These are phyloP conservation scores for Monopis laevigella DNA, from an alignment of 2,888 invertebrate species.

Conservation along the genomic window DNA sequence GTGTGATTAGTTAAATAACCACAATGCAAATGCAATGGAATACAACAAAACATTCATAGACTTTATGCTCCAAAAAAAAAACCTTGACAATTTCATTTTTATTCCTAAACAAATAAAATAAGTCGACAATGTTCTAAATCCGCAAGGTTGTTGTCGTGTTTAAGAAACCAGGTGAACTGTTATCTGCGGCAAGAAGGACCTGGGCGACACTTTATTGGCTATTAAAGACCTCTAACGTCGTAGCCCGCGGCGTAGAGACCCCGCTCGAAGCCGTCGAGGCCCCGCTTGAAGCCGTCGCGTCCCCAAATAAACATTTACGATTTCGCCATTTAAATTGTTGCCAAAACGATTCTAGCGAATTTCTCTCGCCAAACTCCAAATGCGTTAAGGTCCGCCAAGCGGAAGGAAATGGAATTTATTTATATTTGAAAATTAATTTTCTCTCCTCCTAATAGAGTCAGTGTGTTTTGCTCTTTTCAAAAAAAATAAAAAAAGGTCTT, in stretches of 20 bases:
- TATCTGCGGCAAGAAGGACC: slow-evolving; percentile 35
- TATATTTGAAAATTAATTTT: slow-evolving; percentile 59
- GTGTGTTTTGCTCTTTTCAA: slow-evolving; percentile 31
- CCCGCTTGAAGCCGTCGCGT: slow-evolving; percentile 29
- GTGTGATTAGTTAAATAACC: no score
- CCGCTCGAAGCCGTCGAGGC: no score
- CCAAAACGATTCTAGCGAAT: slow-evolving; percentile 50
- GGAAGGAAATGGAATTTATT: slow-evolving; percentile 60
- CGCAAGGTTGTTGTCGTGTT: neutral
- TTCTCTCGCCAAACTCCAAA: slow-evolving; percentile 45
- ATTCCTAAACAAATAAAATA: no score
- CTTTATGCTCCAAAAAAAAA: no score
- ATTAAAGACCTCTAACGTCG: slow-evolving; percentile 59
- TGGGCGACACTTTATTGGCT: slow-evolving; percentile 59
- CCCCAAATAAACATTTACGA: slow-evolving; percentile 62
- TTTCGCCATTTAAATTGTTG: slow-evolving; percentile 56
- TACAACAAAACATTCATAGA: no score
- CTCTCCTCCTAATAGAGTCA: slow-evolving; percentile 40
- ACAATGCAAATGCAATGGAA: no score
- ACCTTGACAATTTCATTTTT: no score
- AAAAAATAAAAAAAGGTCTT: no score
- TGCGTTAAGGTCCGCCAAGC: slow-evolving; percentile 51
- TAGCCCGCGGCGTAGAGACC: slow-evolving; percentile 44
- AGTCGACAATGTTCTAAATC: no score
- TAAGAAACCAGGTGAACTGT: slow-evolving; percentile 37